Evolutionary conservation across 2,797 vertebrate species (phyloP).

Genomic region (Hapalemur alaotrensis): DNA sequence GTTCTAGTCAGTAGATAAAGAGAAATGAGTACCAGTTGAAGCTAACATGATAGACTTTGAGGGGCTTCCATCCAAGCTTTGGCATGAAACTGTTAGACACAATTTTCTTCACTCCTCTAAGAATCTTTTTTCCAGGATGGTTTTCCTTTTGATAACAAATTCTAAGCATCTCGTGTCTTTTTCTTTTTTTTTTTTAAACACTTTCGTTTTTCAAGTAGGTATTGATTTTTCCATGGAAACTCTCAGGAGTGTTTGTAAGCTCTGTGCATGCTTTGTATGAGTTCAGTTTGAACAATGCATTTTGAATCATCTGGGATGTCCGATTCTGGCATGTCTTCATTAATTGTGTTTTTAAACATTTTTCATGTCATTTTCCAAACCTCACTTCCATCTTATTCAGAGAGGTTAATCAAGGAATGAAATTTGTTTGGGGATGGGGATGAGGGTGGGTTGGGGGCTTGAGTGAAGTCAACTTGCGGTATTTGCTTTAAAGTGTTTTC

Average conservation of each 20-base stretch:
- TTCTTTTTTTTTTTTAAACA: neutral
- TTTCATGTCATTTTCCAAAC: slow-evolving; percentile 53
- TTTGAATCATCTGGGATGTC: slow-evolving; percentile 49
- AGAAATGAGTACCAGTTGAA: neutral
- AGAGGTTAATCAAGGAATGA: slow-evolving; percentile 60
- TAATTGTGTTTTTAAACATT: slow-evolving; percentile 61
- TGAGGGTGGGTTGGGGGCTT: slow-evolving; percentile 48
- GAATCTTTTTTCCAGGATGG: neutral
- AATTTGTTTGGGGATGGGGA: slow-evolving; percentile 51
- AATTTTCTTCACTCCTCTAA: slow-evolving; percentile 49
- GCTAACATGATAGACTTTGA: neutral
- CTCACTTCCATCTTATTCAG: slow-evolving; percentile 51
- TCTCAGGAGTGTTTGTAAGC: slow-evolving; percentile 28
- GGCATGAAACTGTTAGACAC: slow-evolving; percentile 26
- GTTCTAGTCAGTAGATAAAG: neutral
- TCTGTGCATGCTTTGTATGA: slow-evolving; percentile 63
- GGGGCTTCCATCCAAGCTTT: slow-evolving; percentile 18
- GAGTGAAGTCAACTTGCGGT: slow-evolving; percentile 57
- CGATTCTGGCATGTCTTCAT: slow-evolving; percentile 32
- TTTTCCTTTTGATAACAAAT: slow-evolving; percentile 42
- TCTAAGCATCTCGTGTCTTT: slow-evolving; percentile 25
- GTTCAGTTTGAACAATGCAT: slow-evolving; percentile 46
- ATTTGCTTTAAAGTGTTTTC: slow-evolving; percentile 66
- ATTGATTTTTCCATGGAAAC: slow-evolving; percentile 33
- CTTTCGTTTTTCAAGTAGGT: slow-evolving; percentile 44